Base-by-base conservation (phyloP, 1,140 invertebrate genomes). In the Arctopsyche grandis region DNA sequence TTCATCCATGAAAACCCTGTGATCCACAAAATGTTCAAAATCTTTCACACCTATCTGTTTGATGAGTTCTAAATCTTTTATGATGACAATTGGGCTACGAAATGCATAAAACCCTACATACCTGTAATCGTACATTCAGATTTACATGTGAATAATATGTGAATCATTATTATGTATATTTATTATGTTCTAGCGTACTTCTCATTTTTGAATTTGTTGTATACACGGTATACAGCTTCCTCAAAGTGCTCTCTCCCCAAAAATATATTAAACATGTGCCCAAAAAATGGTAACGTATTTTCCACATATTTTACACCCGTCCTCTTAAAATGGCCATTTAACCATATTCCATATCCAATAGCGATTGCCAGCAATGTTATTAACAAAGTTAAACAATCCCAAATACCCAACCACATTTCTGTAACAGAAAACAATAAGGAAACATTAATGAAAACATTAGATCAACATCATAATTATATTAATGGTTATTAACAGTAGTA, bases 21-120 rank as follows among this genome's bases (percentile, higher is more conserved):
- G 88, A 81, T 92, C 89, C 0, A 86, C 84, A 76, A 92, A 92
- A 79, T 89, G 81, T 9, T 92, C 89, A 79, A 92, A 92, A 77
- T 91, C 88, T 83, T 91, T 91, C 0, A 92, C 85, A 0, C 85
- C 84, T 0, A 92, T 84, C 60, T 88, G 85, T 80, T 88, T 91
- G 7, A 92, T 88, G 5, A 91, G 38, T 29, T 91, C 89, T 1
- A 88, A 86, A 84, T 92, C 90, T 69, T 87, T 86, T 0, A 92
- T 22, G 21, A 91, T 81, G 0, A 91, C 82, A 9, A 84, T 80
- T 0, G 90, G 90, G 5, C 81, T 84, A 0, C 84, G 79, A 63
- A 91, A 86, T 19, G 89, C 88, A 75, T 86, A 90, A 5, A 88
- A 83, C 0, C 87, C 90, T 0, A 86, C 83, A 75, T 90, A 85